Percentiles rank a stretch among this genome's conserved stretches.
These are phyloP conservation scores for Macrotus californicus DNA, from an alignment of 2,113 vertebrate genomes.

Conservation along the genomic window DNA sequence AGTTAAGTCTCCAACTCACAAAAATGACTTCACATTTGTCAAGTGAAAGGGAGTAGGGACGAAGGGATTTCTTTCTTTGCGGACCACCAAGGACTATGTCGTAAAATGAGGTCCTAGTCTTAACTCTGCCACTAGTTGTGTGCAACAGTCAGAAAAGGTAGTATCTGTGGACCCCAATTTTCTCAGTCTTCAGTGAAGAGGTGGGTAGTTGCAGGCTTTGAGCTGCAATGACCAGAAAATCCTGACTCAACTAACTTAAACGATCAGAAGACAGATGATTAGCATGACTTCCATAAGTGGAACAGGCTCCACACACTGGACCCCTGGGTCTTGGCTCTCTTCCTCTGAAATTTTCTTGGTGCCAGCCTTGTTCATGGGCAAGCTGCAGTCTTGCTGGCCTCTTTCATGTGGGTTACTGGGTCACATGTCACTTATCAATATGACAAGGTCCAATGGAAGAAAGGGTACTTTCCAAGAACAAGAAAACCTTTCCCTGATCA, in stretches of 20 bases:
- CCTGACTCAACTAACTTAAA: background rate
- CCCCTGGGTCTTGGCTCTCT: background rate
- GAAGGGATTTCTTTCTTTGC: background rate
- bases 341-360: background rate
- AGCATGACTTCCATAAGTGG: background rate
- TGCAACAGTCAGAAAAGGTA: background rate
- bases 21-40: background rate
- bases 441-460: background rate
- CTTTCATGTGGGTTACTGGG: background rate
- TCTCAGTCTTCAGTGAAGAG: background rate
- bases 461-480: background rate
- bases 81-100: background rate
- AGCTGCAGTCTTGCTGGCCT: background rate
- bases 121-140: background rate
- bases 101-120: background rate
- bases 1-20: background rate
- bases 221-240: background rate
- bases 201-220: background rate
- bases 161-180: background rate
- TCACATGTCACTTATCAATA: background rate
- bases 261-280: background rate
- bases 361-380: background rate
- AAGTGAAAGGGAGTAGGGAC: background rate
- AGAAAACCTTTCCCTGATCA: background rate
- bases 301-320: background rate